These are phyloP conservation scores for Heliothis virescens DNA, from an alignment of 1,140 invertebrate species.

Conservation along the genomic window DNA sequence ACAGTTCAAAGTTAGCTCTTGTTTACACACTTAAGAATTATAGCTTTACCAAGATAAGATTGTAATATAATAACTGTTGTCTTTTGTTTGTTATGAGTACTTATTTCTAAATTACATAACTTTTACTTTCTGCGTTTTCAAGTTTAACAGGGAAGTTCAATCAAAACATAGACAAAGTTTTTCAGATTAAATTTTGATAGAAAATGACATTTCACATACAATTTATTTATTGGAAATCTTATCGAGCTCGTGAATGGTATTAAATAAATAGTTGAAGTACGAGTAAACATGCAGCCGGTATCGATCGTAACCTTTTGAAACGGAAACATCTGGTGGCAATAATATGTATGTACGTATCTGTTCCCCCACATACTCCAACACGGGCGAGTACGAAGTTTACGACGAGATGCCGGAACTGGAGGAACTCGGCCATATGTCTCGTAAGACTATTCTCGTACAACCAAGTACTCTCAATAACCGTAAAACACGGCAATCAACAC, in stretches of 20 bases:
- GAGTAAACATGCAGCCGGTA: slow-evolving; percentile 42
- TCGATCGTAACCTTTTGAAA: slow-evolving; percentile 51
- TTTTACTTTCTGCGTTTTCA: too few species aligned
- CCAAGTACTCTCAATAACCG: slow-evolving; percentile 40
- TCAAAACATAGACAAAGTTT: too few species aligned
- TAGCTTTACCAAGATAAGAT: background rate
- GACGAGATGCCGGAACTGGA: slow-evolving; percentile 11
- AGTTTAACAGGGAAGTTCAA: too few species aligned
- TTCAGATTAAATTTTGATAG: too few species aligned
- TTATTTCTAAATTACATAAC: too few species aligned
- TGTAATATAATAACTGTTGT: background rate
- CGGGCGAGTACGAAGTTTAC: slow-evolving; percentile 45
- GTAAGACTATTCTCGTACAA: slow-evolving; percentile 25
- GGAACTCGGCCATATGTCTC: slow-evolving; percentile 24
- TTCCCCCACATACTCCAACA: background rate
- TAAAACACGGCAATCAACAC: slow-evolving; percentile 31
- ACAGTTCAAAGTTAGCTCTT: background rate
- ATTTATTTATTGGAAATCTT: too few species aligned
- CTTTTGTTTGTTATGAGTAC: too few species aligned
- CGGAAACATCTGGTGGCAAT: slow-evolving; percentile 52
- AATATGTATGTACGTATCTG: slow-evolving; percentile 13
- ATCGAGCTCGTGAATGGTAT: too few species aligned
- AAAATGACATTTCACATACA: too few species aligned
- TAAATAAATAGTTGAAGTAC: background rate
- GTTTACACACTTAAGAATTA: background rate